phyloP scores from a whole-genome alignment of 2,888 invertebrate species.

The Philereme transversata region DNA sequence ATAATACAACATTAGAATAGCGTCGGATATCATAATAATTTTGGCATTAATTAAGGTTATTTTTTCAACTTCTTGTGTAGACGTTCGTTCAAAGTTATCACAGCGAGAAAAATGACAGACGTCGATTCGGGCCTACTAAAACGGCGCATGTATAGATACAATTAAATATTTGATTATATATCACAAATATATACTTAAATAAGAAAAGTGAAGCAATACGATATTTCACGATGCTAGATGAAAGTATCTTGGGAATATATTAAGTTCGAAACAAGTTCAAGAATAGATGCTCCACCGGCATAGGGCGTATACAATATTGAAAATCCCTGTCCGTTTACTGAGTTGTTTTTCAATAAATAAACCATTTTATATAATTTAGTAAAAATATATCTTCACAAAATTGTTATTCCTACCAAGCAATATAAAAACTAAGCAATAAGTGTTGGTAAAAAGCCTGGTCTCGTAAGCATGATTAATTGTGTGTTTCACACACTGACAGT shows the following conservation, averaged over 20 bases:
- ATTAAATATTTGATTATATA: too few species aligned
- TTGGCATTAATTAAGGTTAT: too few species aligned
- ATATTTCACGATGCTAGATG: conserved; percentile 51
- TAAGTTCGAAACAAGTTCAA: conserved; percentile 48
- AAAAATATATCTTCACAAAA: too few species aligned
- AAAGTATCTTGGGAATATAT: conserved; percentile 55
- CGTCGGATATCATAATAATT: too few species aligned
- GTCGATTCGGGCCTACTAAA: too few species aligned
- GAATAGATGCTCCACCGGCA: conserved; percentile 26
- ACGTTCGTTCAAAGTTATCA: too few species aligned
- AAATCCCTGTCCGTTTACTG: conserved; percentile 6
- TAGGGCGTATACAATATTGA: conserved; percentile 39
- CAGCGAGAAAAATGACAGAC: too few species aligned
- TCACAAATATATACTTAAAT: conserved; percentile 10
- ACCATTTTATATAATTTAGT: too few species aligned
- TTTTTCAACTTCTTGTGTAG: too few species aligned
- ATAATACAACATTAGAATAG: too few species aligned
- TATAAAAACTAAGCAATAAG: conserved; percentile 38
- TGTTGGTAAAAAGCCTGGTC: conserved; percentile 49
- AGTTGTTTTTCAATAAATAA: not conserved
- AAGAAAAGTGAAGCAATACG: conserved; percentile 18
- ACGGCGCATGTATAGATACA: too few species aligned
- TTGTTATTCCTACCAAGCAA: conserved; percentile 10
- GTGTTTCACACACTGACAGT: conserved; percentile 46
- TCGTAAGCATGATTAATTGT: conserved; percentile 52